These are phyloP conservation scores for Heliconius melpomene DNA, from an alignment of 1,140 invertebrate genomes.

Conservation along the genomic window DNA sequence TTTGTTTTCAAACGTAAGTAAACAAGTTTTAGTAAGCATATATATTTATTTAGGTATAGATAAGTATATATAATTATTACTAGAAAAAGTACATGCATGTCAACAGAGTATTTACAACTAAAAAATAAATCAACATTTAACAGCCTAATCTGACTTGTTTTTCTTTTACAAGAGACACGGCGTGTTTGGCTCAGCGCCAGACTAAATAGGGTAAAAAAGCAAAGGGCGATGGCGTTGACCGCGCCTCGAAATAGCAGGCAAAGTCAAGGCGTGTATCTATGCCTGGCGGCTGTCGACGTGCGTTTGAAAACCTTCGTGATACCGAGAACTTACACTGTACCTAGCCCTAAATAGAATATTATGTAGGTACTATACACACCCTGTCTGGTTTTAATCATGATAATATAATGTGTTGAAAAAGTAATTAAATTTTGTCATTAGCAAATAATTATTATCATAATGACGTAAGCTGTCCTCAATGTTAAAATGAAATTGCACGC, in stretches of 20 bases:
- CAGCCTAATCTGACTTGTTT: constrained; percentile 37
- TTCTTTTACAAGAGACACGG: constrained; percentile 53
- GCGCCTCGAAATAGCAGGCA: constrained; percentile 75
- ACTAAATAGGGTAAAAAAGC: constrained; percentile 77
- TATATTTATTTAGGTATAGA: too few species aligned
- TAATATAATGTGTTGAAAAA: constrained; percentile 25
- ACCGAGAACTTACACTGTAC: not conserved
- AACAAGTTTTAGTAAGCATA: not conserved
- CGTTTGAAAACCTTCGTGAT: not conserved
- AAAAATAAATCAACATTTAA: constrained; percentile 33
- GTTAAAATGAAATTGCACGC: constrained; percentile 28
- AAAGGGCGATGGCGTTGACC: constrained; percentile 71
- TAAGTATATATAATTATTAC: not conserved
- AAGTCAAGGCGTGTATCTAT: constrained; percentile 73
- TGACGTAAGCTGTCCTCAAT: constrained; percentile 27
- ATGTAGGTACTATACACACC: constrained; percentile 25
- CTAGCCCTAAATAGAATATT: not conserved
- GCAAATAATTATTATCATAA: constrained; percentile 4
- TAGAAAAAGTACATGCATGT: not conserved
- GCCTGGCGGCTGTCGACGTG: constrained; percentile 35
- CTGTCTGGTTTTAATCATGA: constrained; percentile 26
- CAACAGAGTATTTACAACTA: not conserved
- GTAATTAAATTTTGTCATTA: constrained; percentile 32
- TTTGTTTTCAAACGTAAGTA: not conserved
- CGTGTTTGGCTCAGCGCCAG: constrained; percentile 74